Conservation (phyloP, 2,888 invertebrate species). For the Drosophila leonis region DNA sequence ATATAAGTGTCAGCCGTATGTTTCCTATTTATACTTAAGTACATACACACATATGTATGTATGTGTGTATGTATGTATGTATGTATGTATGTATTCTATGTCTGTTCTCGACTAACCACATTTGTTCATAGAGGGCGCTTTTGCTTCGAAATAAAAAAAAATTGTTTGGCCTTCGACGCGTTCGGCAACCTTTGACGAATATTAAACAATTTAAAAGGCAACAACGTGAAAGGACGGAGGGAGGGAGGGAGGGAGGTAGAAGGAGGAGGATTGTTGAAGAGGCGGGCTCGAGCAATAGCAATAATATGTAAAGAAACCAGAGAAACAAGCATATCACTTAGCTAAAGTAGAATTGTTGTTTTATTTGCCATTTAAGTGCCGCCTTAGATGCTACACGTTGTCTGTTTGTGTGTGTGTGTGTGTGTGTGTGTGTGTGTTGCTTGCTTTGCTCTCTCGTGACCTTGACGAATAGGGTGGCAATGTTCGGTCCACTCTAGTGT, state of each 20-base stretch:
- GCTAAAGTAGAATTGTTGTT: conserved; percentile 65
- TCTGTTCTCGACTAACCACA: conserved; percentile 18
- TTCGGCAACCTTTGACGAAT: conserved; percentile 79
- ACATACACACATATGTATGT: conserved; percentile 4
- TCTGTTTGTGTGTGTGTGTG: background rate
- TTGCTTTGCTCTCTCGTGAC: conserved; percentile 30
- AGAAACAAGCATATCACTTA: conserved; percentile 77
- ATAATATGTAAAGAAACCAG: conserved; percentile 72
- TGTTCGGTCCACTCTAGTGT: conserved; percentile 23
- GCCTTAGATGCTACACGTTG: conserved; percentile 42
- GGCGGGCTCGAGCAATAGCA: conserved; percentile 45
- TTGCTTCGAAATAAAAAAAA: conserved; percentile 41
- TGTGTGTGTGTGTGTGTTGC: background rate
- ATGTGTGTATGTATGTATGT: background rate
- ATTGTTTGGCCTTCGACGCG: conserved; percentile 77
- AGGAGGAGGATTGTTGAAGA: conserved; percentile 15
- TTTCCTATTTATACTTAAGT: conserved; percentile 52
- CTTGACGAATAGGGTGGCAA: conserved; percentile 44
- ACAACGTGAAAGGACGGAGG: background rate
- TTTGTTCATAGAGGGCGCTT: conserved; percentile 57
- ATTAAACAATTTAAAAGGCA: conserved; percentile 74
- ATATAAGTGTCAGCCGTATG: conserved; percentile 43
- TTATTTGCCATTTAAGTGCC: conserved; percentile 47
- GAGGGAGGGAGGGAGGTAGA: background rate
- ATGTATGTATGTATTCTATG: conserved; percentile 3